These are phyloP conservation scores for Lysiphlebus fabarum DNA, from an alignment of 1,140 invertebrate species.

Conservation along the genomic window DNA sequence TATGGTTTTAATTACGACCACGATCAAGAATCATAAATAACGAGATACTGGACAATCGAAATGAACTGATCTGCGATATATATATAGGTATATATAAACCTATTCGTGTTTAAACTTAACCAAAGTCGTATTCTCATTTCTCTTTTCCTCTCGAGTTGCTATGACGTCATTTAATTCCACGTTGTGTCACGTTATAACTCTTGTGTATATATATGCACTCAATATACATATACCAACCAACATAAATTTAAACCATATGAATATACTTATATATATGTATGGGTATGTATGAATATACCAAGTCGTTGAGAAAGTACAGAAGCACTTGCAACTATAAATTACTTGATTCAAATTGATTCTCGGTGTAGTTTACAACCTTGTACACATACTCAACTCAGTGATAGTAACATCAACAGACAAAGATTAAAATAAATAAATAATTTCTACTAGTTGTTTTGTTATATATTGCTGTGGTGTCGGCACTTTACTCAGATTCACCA, in stretches of 20 bases:
- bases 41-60: slow-evolving; percentile 22
- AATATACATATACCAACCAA: slow-evolving; percentile 23
- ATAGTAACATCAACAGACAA: no score
- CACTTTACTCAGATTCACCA: no score
- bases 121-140: neutral
- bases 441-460: no score
- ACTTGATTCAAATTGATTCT: slow-evolving; percentile 27
- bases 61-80: slow-evolving; percentile 8
- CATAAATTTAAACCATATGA: slow-evolving; percentile 27
- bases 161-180: slow-evolving; percentile 5
- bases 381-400: neutral
- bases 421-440: no score
- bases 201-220: slow-evolving; percentile 23
- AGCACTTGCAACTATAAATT: slow-evolving; percentile 26
- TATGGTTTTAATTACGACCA: slow-evolving; percentile 21
- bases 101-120: neutral
- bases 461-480: no score
- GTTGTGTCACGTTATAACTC: slow-evolving; percentile 21
- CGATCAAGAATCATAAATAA: slow-evolving; percentile 17
- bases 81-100: no score
- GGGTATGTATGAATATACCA: no score
- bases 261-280: no score
- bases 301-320: slow-evolving; percentile 22
- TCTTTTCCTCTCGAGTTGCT: neutral
- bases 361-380: slow-evolving; percentile 24